Conservation (phyloP, 2,888 invertebrate genomes). For the Hydroisotoma schaefferi region DNA sequence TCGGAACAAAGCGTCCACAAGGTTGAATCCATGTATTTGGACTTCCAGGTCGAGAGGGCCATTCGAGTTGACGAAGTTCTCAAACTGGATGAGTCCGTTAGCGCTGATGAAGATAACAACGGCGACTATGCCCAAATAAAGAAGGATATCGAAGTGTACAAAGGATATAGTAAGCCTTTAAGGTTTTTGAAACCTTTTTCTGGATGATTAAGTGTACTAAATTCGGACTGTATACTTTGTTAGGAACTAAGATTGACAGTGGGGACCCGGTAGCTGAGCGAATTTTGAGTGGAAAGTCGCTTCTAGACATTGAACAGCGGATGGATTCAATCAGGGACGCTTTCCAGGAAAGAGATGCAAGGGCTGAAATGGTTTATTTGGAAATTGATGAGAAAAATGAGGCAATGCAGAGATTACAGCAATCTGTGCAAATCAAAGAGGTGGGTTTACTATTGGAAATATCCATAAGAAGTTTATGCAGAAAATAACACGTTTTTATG, state of each 20-base stretch:
- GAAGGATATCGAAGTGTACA: not conserved
- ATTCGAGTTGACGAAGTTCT: conserved; percentile 4
- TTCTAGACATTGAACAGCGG: conserved; percentile 6
- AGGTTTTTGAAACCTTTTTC: not conserved
- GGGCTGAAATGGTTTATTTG: conserved; percentile 6
- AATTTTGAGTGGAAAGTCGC: conserved; percentile 4
- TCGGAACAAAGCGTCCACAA: not conserved
- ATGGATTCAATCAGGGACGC: conserved; percentile 13
- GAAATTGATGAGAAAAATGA: conserved; percentile 24
- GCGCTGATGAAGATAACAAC: not conserved
- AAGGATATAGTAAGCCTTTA: conserved; percentile 1
- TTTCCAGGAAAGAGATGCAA: conserved; percentile 10
- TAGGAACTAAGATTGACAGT: not conserved
- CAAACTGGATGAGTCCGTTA: not conserved
- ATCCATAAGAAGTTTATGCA: too few species aligned
- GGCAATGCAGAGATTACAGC: conserved; percentile 2
- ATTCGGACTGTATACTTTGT: not conserved
- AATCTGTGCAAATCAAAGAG: conserved; percentile 11
- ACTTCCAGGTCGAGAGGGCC: not conserved
- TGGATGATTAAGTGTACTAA: not conserved
- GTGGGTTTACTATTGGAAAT: too few species aligned
- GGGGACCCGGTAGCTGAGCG: conserved; percentile 6
- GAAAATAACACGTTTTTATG: too few species aligned
- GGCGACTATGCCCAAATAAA: not conserved
- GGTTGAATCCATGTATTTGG: not conserved